Percentiles rank a stretch among this genome's conserved stretches.
Evolutionary conservation across 2,797 vertebrate genomes (phyloP).

Genomic region (Spondyliosoma cantharus): DNA sequence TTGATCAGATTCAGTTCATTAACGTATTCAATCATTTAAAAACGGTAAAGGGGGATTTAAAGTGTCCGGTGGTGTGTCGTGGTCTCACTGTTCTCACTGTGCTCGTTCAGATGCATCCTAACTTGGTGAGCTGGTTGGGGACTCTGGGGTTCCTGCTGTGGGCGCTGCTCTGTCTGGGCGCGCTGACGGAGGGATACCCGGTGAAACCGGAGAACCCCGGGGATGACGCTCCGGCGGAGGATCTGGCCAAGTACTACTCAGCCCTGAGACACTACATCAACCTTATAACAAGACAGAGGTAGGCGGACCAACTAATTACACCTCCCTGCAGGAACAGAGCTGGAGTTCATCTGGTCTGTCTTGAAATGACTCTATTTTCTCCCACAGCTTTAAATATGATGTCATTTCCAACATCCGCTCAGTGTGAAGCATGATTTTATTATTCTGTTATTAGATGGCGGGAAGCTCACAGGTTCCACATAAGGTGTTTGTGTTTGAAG

Average conservation of each 20-base stretch:
- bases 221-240: conserved; percentile 94
- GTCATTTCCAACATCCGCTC: neutral
- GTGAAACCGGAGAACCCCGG: conserved; percentile 96
- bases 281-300: conserved; percentile 99
- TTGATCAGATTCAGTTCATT: neutral
- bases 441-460: neutral
- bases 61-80: neutral
- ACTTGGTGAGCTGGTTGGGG: conserved; percentile 88
- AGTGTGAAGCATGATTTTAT: neutral
- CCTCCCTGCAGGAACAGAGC: neutral
- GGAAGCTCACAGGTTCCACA: neutral
- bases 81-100: neutral
- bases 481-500: neutral
- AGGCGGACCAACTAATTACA: conserved; percentile 43
- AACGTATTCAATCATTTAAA: neutral
- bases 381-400: neutral
- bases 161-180: conserved; percentile 91
- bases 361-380: neutral
- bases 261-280: conserved; percentile 99
- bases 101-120: conserved; percentile 88
- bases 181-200: conserved; percentile 93
- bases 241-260: conserved; percentile 97
- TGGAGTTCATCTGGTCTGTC: neutral
- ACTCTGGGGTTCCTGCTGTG: conserved; percentile 89
- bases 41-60: neutral